Conservation (phyloP, 2,113 vertebrate species). For the Arothron firmamentum region DNA sequence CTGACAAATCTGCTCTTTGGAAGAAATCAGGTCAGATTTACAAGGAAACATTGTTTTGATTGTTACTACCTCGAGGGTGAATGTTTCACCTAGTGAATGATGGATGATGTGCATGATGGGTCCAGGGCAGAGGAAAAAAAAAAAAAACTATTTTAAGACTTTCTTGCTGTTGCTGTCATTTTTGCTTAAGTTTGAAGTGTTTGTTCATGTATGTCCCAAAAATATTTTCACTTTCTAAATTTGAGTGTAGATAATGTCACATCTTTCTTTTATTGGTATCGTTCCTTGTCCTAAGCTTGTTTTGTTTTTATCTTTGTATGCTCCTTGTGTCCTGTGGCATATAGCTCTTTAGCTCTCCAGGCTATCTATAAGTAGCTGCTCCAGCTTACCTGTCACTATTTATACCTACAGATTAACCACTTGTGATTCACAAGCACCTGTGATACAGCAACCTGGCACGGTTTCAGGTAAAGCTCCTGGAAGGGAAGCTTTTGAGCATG, state of each 20-base stretch:
- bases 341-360: slow-evolving; percentile 59
- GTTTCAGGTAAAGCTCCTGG: slow-evolving; percentile 59
- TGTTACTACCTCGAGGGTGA: slow-evolving; percentile 16
- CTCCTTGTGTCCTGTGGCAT: slow-evolving; percentile 44
- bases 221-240: neutral
- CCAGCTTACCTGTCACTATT: slow-evolving; percentile 69
- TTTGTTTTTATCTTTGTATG: slow-evolving; percentile 25
- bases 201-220: neutral
- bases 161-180: slow-evolving; percentile 11
- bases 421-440: slow-evolving; percentile 53
- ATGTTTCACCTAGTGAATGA: slow-evolving; percentile 15
- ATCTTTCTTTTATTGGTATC: neutral
- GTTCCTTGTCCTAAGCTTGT: slow-evolving; percentile 7
- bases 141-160: neutral
- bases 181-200: slow-evolving; percentile 2
- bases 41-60: slow-evolving; percentile 11
- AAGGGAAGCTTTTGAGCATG: slow-evolving; percentile 18
- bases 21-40: slow-evolving; percentile 29
- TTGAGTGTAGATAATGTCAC: neutral
- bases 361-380: slow-evolving; percentile 68
- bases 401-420: slow-evolving; percentile 70
- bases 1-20: slow-evolving; percentile 11
- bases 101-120: slow-evolving; percentile 21
- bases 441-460: slow-evolving; percentile 54
- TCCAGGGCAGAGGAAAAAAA: neutral